Evolutionary conservation across 53 echinoderm and acorn worm genomes (phyloP).

Genomic region (Apostichopus leukothele): DNA sequence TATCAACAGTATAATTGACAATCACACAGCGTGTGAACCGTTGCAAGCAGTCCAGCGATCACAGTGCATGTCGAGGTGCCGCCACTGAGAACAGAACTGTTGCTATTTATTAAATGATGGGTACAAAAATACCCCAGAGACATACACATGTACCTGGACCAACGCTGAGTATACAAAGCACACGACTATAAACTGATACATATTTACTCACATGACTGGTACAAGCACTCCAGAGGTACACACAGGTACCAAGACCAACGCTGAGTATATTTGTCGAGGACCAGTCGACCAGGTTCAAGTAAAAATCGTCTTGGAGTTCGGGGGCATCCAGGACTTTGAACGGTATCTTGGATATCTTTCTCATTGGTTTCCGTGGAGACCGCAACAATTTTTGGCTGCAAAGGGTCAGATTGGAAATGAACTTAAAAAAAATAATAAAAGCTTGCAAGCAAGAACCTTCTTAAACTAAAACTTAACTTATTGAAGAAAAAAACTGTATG

Average conservation of each 20-base stretch:
- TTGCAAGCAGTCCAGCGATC: too few species aligned
- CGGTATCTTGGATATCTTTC: conserved; percentile 98
- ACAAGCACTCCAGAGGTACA: conserved; percentile 99
- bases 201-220: conserved; percentile 84
- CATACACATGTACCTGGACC: too few species aligned
- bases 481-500: too few species aligned
- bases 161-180: too few species aligned
- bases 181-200: neutral
- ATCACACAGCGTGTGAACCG: neutral
- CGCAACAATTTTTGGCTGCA: conserved; percentile 83
- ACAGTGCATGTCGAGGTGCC: too few species aligned
- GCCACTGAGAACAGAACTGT: too few species aligned
- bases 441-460: too few species aligned
- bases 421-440: too few species aligned
- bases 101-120: too few species aligned
- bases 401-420: too few species aligned
- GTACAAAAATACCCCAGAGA: too few species aligned
- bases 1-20: neutral
- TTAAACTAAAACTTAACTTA: too few species aligned
- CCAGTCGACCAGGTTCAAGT: conserved; percentile 96
- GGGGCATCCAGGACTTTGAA: conserved; percentile 98
- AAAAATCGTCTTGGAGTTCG: conserved; percentile 93
- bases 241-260: conserved; percentile 96
- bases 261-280: conserved; percentile 93
- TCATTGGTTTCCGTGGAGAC: conserved; percentile 88